Evolutionary conservation across 2,113 vertebrate genomes (phyloP).

Genomic region (Trogon melanurus): DNA sequence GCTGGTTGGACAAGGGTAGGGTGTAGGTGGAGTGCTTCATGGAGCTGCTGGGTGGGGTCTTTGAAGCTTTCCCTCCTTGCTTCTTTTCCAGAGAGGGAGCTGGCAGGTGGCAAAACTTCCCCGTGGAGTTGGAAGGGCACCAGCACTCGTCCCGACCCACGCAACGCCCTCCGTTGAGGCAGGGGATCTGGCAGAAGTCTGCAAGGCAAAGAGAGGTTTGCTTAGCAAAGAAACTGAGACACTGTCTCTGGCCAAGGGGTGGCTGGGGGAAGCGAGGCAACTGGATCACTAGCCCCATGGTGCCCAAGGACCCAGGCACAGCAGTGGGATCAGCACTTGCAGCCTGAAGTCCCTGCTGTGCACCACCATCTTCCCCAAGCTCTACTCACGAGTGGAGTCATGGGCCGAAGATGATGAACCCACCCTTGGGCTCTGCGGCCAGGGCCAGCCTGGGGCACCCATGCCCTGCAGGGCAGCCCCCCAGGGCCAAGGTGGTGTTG

Average conservation of each 20-base stretch:
- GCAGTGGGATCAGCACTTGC: not conserved
- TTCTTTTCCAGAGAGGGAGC: conserved; percentile 56
- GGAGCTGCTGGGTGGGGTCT: conserved; percentile 36
- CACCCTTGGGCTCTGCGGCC: not conserved
- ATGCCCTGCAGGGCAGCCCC: not conserved
- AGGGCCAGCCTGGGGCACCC: not conserved
- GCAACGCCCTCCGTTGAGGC: conserved; percentile 93
- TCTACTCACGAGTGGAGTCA: not conserved
- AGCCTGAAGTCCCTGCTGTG: not conserved
- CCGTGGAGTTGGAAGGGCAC: conserved; percentile 90
- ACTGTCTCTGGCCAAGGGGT: not conserved
- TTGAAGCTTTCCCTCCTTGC: conserved; percentile 26
- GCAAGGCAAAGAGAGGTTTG: conserved; percentile 20
- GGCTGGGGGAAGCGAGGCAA: not conserved
- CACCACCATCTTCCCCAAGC: not conserved
- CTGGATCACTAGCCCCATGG: not conserved
- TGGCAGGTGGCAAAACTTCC: conserved; percentile 94
- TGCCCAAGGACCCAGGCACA: not conserved
- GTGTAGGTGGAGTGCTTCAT: conserved; percentile 87
- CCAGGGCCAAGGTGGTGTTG: not conserved
- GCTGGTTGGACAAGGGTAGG: conserved; percentile 86
- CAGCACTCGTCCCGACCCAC: conserved; percentile 93
- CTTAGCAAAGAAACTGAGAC: not conserved
- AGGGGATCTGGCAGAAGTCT: conserved; percentile 95
- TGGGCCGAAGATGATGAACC: not conserved